Evolutionary conservation across 2,797 vertebrate species (phyloP), one percentile per base, ranked within the genome.

Genomic region (Delichon dasypus): DNA sequence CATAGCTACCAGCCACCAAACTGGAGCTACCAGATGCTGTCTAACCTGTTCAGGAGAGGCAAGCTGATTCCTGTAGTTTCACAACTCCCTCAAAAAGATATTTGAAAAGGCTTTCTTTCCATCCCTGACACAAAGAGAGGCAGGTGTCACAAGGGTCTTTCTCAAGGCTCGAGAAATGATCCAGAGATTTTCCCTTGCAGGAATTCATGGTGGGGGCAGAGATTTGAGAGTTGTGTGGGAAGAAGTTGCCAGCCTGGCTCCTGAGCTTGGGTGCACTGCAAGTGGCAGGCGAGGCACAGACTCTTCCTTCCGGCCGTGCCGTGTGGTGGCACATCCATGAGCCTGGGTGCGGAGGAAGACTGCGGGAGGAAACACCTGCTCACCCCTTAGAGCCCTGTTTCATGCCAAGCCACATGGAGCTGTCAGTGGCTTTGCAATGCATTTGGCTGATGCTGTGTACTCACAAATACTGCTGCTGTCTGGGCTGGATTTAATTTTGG

Each of bases 401-500:
- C 2, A 0, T 62, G 74, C 64, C 85, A 47, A 65, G 82, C 21
- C 66, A 27, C 5, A 2, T 4, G 29, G 71, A 87, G 58, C 82
- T 62, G 38, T n/a, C 88, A 40, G n/a, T 13, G 88, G 54, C 88
- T 87, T 62, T 64, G 40, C n/a, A 20, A 18, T 9, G 53, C 4
- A 0, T 70, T 88, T 61, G 60, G 67, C 64, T 4, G 1, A 21
- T 61, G 74, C 60, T 78, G 48, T 0, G 0, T 42, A 17, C 50
- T 87, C 77, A 71, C 85, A 88, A 68, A 76, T 67, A 82, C 17
- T 61, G 86, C 90, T 85, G 90, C 93, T 95, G 85, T 82, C 80
- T 90, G 67, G 53, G 55, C 74, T 90, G 88, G 58, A 45, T 94
- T 94, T 94, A 67, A 95, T 94, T 89, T 74, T 5, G 36, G 65